phyloP scores from a whole-genome alignment of 2,888 invertebrate genomes.

The Cremastinae sp. region DNA sequence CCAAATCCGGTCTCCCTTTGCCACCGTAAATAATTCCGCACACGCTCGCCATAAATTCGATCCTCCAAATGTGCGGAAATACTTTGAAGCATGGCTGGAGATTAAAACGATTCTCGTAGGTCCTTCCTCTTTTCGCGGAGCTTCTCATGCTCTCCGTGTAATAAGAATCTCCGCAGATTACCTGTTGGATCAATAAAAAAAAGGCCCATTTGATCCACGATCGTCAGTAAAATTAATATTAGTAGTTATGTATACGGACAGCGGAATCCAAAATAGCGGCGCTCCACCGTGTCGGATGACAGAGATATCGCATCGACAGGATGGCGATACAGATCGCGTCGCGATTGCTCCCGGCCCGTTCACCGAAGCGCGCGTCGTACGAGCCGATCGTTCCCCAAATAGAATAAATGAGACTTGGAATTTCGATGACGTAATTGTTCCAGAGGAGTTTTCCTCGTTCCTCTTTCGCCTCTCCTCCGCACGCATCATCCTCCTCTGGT shows the following conservation, averaged over 20 bases:
- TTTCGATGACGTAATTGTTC: conserved; percentile 75
- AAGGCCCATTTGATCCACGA: no score
- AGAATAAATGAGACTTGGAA: conserved; percentile 74
- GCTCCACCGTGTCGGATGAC: conserved; percentile 74
- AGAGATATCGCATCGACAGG: conserved; percentile 72
- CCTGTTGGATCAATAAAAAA: no score
- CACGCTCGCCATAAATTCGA: conserved; percentile 68
- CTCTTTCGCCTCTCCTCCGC: conserved; percentile 12
- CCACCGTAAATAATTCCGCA: conserved; percentile 73
- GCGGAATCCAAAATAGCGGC: conserved; percentile 75
- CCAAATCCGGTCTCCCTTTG: conserved; percentile 62
- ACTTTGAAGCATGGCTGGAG: conserved; percentile 70
- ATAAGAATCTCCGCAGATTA: conserved; percentile 74
- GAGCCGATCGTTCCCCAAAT: conserved; percentile 76
- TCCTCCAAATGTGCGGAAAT: conserved; percentile 72
- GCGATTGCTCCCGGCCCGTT: conserved; percentile 72
- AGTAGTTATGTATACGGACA: no score
- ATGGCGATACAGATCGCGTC: conserved; percentile 73
- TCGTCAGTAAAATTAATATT: no score
- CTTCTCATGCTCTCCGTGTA: conserved; percentile 72
- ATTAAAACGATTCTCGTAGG: conserved; percentile 69
- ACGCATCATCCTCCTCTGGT: neutral
- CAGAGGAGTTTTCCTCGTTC: conserved; percentile 65
- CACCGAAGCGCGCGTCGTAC: conserved; percentile 72
- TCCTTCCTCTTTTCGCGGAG: conserved; percentile 54